Evolutionary conservation across 53 echinoderm and acorn worm species (phyloP), one percentile per base, ranked within the genome.

Genomic region (Holothuria leucospilota): DNA sequence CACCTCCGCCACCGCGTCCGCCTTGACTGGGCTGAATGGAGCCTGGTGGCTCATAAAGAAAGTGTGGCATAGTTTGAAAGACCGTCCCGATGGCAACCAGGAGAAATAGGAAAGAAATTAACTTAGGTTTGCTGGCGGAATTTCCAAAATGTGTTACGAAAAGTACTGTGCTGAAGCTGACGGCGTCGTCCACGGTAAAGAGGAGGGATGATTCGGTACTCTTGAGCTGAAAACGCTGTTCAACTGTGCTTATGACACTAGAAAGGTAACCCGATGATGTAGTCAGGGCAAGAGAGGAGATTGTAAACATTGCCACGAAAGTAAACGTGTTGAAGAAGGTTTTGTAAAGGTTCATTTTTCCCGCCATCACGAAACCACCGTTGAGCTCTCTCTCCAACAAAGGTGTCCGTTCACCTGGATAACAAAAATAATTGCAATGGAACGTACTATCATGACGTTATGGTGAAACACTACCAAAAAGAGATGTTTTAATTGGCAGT

Each of bases 171-270:
- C 75, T 75, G 51, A 75, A 75, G 23, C 75, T 75, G 49, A 75
- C 75, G 4, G 52, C n/a, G 51, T 75, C 75, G 27, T 75, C 75
- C 26, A 75, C 51, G 24, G 75, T 75, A 9, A 75, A 75, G 13
- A 75, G 75, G 49, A 75, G 75, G 14, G 75, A 49, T 15, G 75
- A 75, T 24, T 75, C 38, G 46, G 75, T 21, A 20, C 75, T 75
- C 52, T 75, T 75, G 49, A 75, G 51, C 52, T 75, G 75, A 27
- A 75, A 75, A 20, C 75, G 75, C 21, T 75, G 75, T 75, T 75
- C 75, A 49, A 75, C 26, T 14, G 75, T 75, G 28, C 75, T 75
- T 27, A 75, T 20, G 25, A 75, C 75, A 75, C 75, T 75, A 2
- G 75, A 75, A 26, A 75, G 51, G 24, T 75, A 75, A 7, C 75